Evolutionary conservation across 2,113 vertebrate species (phyloP), one percentile per base, ranked within the genome.

Genomic region (Sylvicapra grimmia): DNA sequence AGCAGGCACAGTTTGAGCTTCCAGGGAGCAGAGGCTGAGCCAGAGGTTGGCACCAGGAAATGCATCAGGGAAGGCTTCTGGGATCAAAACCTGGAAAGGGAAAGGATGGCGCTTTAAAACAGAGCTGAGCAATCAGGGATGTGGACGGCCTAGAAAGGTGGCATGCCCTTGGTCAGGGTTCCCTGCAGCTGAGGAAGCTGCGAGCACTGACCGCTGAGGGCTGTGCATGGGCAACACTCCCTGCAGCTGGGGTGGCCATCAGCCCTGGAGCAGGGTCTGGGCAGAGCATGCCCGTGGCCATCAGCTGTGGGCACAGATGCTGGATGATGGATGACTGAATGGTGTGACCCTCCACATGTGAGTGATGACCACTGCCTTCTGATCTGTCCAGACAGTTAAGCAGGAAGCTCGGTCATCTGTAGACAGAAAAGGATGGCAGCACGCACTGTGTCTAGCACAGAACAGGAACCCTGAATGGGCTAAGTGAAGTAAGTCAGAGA

Each of bases 261-360:
- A 4, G 27, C n/a, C 31, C 63, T 8, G 61, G 36, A 14, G n/a
- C 21, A 54, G 53, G 18, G 53, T 56, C 53, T 16, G 21, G 21
- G 31, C 80, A 6, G 68, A 58, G 33, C 40, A 10, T 19, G 29
- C 1, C 51, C 2, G 2, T 0, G 4, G 11, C 11, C 13, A 0
- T 58, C 7, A 1, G 63, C 84, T 63, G 40, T 23, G 68, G 40
- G 79, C 10, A 21, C 40, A 33, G 19, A 6, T 29, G 21, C 3
- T 0, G 27, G 49, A 58, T 59, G 58, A 16, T 18, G 8, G 4
- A 5, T 10, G 54, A 18, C 54, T 0, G 82, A 47, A 7, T 5
- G 11, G 56, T 29, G 44, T 27, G 58, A 56, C 36, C 29, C 27
- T 79, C 83, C 8, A 1, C n/a, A 13, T 13, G 58, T 53, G 36